Evolutionary conservation across 1,140 invertebrate species (phyloP), one percentile per base, ranked within the genome.

Genomic region (Achatina immaculata): DNA sequence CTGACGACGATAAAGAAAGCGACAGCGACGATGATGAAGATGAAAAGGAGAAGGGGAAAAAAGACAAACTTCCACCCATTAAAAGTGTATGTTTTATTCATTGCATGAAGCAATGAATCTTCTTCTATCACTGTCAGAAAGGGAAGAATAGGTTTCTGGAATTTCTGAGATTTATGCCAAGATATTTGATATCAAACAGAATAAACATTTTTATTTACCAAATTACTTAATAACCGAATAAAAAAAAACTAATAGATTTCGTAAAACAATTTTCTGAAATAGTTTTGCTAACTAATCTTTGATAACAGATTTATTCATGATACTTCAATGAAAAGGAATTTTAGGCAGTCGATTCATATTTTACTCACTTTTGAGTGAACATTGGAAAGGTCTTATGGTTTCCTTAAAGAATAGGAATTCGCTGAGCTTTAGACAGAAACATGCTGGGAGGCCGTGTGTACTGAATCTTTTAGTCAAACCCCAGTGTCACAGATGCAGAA

Each of bases 61-160:
- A 28, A 28, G 43, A 51, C 43, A 45, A 51, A 31, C 72, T 74
- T 38, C 72, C 72, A 51, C 72, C 72, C 7, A 74, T 74, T 16
- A 51, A 48, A 51, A 74, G 36, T 74, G 45, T 48, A 74, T 0
- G 42, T 66, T 11, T 34, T 66, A 66, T 19, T 66, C n/a, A n/a
- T n/a, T n/a, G n/a, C 14, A 19, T 51, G 48, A 51, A 51, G 24
- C 11, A 51, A 51, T 51, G 24, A 51, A 51, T 14, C 11, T 51
- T 51, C 48, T 11, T 11, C 24, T 11, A 24, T 51, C 24, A 14
- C 11, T 11, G 24, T 51, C 24, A 51, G 24, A 14, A 24, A 14
- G 11, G 11, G 24, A 51, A 11, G 11, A 24, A 14, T 51, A 14
- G 24, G 48, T 51, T 51, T 51, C 24, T 14, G 48, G 48, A 51